Conservation (phyloP, 2,797 vertebrate genomes). For the Corythornis leucogaster region DNA sequence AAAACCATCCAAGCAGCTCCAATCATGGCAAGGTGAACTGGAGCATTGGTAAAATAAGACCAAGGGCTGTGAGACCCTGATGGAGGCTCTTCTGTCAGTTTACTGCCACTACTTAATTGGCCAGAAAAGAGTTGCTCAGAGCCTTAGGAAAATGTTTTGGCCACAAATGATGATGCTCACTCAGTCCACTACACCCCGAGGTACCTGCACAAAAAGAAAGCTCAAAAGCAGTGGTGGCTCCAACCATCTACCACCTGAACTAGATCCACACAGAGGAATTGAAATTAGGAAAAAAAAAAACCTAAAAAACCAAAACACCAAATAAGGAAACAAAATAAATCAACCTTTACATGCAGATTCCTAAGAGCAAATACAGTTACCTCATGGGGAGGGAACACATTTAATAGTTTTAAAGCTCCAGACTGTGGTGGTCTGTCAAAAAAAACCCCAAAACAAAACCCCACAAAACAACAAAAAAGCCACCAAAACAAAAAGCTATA, state of each 20-base stretch:
- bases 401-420: neutral
- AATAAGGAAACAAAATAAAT: neutral
- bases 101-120: neutral
- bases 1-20: neutral
- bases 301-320: too few relatives aligned
- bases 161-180: neutral
- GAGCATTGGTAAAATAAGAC: neutral
- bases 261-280: neutral
- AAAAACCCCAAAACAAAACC: too few relatives aligned
- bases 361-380: neutral
- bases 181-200: neutral
- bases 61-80: neutral
- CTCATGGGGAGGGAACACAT: neutral
- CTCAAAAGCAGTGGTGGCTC: neutral
- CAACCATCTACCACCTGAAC: neutral
- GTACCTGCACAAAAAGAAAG: neutral
- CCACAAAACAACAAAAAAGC: too few relatives aligned
- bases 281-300: neutral
- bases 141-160: neutral
- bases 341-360: neutral
- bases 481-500: neutral
- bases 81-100: neutral
- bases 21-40: fast-evolving
- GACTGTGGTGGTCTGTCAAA: neutral
- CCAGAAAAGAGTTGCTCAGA: neutral